phyloP scores from a whole-genome alignment of 2,113 vertebrate species.

The Limnothrissa miodon region DNA sequence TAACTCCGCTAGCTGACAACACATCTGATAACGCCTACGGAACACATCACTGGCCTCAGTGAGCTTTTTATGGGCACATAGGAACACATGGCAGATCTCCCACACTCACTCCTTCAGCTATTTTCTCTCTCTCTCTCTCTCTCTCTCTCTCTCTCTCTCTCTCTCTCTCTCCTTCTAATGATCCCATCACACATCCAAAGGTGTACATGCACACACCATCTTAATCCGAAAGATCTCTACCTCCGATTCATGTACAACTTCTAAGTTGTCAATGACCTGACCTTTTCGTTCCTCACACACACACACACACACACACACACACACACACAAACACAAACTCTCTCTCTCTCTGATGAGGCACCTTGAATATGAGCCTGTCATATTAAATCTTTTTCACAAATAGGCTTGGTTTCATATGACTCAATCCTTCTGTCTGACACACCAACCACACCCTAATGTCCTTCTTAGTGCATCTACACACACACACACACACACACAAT shows the following conservation, averaged over 20 bases:
- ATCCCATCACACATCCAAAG: not conserved
- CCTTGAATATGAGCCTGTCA: no score
- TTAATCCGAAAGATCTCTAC: not conserved
- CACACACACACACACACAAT: not conserved
- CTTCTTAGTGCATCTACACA: not conserved
- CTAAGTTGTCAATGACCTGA: not conserved
- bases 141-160: no score
- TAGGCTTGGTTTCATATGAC: no score
- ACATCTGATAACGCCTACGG: slow-evolving; percentile 1
- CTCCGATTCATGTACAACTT: not conserved
- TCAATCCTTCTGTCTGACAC: not conserved
- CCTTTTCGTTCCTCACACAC: not conserved
- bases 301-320: not conserved
- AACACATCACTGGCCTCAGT: slow-evolving; percentile 8
- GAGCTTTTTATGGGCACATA: not conserved
- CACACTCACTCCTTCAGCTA: not conserved
- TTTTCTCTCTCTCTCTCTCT: no score
- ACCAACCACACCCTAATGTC: not conserved
- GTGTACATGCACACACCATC: not conserved
- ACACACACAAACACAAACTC: not conserved
- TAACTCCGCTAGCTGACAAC: slow-evolving; percentile 3
- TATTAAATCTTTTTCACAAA: no score
- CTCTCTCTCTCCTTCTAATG: not conserved
- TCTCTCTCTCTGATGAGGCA: no score
- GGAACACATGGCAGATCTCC: not conserved